A percentile compares a stretch with the other conserved stretches of the same genome.
These are phyloP conservation scores for Gerosis bhagava DNA, from an alignment of 2,888 invertebrate species.

Conservation along the genomic window DNA sequence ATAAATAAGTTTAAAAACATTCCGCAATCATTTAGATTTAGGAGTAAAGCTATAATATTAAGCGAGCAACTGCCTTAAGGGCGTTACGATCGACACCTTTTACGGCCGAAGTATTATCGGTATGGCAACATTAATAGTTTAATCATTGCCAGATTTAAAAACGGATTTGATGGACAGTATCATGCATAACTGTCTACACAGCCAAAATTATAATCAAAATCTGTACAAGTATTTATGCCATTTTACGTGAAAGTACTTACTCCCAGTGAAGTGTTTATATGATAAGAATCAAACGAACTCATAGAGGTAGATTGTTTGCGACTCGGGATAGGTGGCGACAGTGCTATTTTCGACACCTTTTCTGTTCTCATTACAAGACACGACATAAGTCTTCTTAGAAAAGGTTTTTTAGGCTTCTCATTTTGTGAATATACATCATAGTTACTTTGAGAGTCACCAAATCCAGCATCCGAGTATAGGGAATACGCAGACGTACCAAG, in stretches of 20 bases:
- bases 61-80: constrained; percentile 20
- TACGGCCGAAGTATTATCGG: constrained; percentile 46
- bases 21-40: constrained; percentile 12
- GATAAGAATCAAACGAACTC: constrained; percentile 63
- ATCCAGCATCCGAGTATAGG: constrained; percentile 43
- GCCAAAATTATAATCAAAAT: constrained; percentile 58
- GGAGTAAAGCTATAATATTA: constrained; percentile 20
- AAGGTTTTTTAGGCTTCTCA: constrained; percentile 52
- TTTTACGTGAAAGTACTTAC: constrained; percentile 58
- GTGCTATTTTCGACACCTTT: constrained; percentile 42
- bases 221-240: constrained; percentile 53
- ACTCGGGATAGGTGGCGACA: constrained; percentile 31
- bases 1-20: constrained; percentile 6
- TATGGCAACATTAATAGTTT: constrained; percentile 62
- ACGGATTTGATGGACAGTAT: constrained; percentile 52
- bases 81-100: constrained; percentile 27
- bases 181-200: constrained; percentile 52
- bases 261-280: constrained; percentile 61
- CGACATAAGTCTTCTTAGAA: constrained; percentile 61
- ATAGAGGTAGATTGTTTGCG: constrained; percentile 38
- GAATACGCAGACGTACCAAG: constrained; percentile 61
- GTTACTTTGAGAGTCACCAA: constrained; percentile 9
- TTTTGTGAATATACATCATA: not conserved
- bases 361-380: constrained; percentile 58
- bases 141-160: constrained; percentile 60